Conservation (phyloP, 2,113 vertebrate species). For the Hippocampus abdominalis region DNA sequence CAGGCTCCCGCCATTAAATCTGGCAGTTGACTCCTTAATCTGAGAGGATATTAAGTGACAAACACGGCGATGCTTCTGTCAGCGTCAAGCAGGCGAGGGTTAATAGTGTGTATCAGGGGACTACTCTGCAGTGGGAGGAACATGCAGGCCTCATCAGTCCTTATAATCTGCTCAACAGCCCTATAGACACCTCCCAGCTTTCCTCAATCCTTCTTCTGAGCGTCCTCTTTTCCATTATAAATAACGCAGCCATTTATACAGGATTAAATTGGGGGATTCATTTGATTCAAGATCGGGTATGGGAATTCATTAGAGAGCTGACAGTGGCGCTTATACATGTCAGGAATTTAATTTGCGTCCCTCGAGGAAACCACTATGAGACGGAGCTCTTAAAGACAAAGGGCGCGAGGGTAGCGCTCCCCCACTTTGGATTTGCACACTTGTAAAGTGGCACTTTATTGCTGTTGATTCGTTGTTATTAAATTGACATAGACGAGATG, state of each 20-base stretch:
- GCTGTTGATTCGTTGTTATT: conserved; percentile 56
- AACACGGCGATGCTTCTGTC: conserved; percentile 74
- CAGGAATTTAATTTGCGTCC: conserved; percentile 70
- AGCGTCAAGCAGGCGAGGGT: conserved; percentile 75
- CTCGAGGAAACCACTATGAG: conserved; percentile 53
- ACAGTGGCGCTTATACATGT: conserved; percentile 62
- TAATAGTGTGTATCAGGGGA: conserved; percentile 80
- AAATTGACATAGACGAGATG: conserved; percentile 36
- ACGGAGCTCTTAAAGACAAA: conserved; percentile 52
- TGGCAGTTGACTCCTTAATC: conserved; percentile 77
- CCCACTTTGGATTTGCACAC: conserved; percentile 38
- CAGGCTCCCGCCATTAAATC: conserved; percentile 69
- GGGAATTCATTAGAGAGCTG: conserved; percentile 69
- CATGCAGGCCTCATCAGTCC: conserved; percentile 61
- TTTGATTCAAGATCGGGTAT: conserved; percentile 72
- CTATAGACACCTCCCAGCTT: conserved; percentile 62
- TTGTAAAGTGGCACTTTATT: conserved; percentile 50
- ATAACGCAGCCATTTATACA: conserved; percentile 70
- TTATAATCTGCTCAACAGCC: conserved; percentile 69
- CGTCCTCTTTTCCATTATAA: conserved; percentile 67
- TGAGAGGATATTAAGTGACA: conserved; percentile 85
- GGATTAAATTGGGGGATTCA: conserved; percentile 75
- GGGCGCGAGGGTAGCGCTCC: conserved; percentile 36
- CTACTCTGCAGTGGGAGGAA: conserved; percentile 59
- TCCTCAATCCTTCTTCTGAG: conserved; percentile 58